phyloP scores from a whole-genome alignment of 2,888 invertebrate genomes.

The Meta bourneti region DNA sequence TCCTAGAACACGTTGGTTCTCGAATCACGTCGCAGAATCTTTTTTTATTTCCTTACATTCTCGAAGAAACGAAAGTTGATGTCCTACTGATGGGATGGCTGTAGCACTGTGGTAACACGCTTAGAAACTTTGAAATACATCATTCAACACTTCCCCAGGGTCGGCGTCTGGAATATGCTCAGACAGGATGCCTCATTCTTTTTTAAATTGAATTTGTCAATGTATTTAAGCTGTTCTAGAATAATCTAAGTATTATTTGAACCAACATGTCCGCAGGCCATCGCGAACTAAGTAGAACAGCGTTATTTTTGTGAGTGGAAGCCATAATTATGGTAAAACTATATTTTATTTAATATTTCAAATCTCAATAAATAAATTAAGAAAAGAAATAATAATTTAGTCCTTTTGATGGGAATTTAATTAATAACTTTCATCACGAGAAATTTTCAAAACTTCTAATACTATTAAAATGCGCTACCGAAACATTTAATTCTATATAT shows the following conservation, averaged over 20 bases:
- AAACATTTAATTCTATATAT: no score
- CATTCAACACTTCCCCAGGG: slow-evolving; percentile 6
- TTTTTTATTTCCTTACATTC: not conserved
- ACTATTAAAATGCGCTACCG: no score
- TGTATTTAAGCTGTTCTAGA: not conserved
- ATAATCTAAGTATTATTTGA: not conserved
- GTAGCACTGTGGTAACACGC: not conserved
- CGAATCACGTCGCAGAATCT: slow-evolving; percentile 8
- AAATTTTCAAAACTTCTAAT: no score
- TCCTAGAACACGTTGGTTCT: not conserved
- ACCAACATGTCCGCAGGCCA: not conserved
- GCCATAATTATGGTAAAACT: no score
- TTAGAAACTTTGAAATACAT: slow-evolving; percentile 3
- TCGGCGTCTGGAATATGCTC: not conserved
- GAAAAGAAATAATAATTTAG: no score
- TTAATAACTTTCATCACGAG: no score
- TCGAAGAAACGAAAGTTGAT: not conserved
- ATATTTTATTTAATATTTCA: no score
- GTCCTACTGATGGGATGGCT: not conserved
- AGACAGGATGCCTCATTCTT: not conserved
- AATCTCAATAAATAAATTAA: no score
- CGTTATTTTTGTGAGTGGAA: no score
- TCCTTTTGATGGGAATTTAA: no score
- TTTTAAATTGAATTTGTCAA: not conserved
- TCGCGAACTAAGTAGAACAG: not conserved